Evolutionary conservation across 2,797 vertebrate species (phyloP).

Genomic region (Poecile montanus): DNA sequence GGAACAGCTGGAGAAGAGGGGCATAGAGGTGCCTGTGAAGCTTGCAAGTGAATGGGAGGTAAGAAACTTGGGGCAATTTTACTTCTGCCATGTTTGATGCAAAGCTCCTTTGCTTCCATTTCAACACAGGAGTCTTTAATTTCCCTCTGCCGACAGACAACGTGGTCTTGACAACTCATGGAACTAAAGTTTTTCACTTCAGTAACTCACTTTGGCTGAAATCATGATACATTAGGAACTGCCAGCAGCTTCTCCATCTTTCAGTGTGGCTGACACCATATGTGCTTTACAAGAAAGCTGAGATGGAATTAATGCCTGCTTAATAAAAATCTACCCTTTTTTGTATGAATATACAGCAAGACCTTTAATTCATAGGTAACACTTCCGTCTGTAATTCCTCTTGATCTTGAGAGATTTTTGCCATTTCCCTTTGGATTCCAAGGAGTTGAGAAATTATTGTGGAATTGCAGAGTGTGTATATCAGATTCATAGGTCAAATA

Average conservation of each 20-base stretch:
- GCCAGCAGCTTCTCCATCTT: neutral
- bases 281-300: neutral
- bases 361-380: neutral
- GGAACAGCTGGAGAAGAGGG: constrained; percentile 74
- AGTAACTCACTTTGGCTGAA: neutral
- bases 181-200: neutral
- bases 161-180: neutral
- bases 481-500: neutral
- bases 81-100: neutral
- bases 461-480: neutral
- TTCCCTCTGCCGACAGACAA: neutral
- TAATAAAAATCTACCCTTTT: neutral
- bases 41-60: constrained; percentile 86
- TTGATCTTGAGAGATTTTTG: neutral
- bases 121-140: neutral
- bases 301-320: neutral
- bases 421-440: neutral
- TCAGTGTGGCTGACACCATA: neutral
- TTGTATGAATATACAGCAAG: neutral
- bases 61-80: constrained; percentile 47
- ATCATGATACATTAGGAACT: neutral
- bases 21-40: constrained; percentile 78
- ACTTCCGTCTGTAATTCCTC: neutral
- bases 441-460: neutral
- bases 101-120: neutral